These are phyloP conservation scores for Azemiops feae DNA, from an alignment of 2,113 vertebrate species.

Conservation along the genomic window DNA sequence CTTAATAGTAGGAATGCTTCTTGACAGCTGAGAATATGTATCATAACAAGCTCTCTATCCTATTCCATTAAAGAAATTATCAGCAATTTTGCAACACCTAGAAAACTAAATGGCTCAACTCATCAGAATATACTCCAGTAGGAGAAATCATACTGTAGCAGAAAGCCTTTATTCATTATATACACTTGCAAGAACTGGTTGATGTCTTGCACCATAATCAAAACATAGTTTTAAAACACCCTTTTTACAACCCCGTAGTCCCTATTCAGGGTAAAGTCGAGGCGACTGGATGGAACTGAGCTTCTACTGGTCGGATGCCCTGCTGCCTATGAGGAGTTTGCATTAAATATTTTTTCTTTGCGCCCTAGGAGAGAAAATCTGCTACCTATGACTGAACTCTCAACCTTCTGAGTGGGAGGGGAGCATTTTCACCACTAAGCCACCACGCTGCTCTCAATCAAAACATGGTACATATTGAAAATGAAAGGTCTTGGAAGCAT, in stretches of 20 bases:
- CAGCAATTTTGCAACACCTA: not conserved
- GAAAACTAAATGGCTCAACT: not conserved
- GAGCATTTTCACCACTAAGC: not conserved
- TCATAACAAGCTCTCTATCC: not conserved
- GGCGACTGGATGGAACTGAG: not conserved
- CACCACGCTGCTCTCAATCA: not conserved
- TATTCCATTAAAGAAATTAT: not conserved
- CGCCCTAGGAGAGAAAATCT: too few species aligned
- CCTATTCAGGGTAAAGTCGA: not conserved
- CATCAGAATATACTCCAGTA: not conserved
- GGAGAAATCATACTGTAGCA: not conserved
- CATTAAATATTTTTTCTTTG: not conserved
- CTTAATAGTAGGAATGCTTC: not conserved
- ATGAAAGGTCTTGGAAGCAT: not conserved
- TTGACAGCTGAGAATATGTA: not conserved
- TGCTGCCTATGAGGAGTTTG: not conserved
- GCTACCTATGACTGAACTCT: too few species aligned
- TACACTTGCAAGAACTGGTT: not conserved
- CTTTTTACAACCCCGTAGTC: not conserved
- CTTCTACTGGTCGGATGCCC: not conserved
- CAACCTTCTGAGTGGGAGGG: not conserved
- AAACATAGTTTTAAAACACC: not conserved
- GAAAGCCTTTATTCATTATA: not conserved
- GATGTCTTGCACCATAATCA: not conserved
- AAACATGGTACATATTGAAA: not conserved